Evolutionary conservation across 2,113 vertebrate species (phyloP), one percentile per base, ranked within the genome.

Genomic region (Percopsis transmontana): DNA sequence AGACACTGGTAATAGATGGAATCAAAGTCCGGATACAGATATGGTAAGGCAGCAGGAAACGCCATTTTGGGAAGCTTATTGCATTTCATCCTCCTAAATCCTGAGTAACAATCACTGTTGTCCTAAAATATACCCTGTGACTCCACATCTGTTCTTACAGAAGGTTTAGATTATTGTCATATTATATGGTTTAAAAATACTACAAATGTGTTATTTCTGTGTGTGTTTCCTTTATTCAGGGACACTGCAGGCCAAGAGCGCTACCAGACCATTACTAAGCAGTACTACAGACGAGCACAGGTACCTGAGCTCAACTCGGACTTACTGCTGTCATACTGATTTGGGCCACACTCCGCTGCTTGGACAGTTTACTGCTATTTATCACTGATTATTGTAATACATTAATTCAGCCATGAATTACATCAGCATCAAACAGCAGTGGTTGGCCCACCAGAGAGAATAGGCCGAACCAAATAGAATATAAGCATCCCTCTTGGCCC

Each of bases 261-360:
- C 72, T 99, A 99, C 86, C 97, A 98, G 90, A 98, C 97, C 77
- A 98, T 98, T 90, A 99, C 97, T 14, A 99, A 99, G 81, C 97
- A 99, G 94, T 99, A 99, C 90, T 99, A 98, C 84, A 93, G 97
- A 77, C 90, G 97, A 80, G 97, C 97, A 60, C 97, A 98, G 96
- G 97, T 98, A 84, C 79, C 5, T 1, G 11, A 21, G 5, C 6
- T 14, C 23, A n/a, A 52, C 33, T 67, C 38, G n/a, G n/a, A n/a
- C 12, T 41, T 41, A 12, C 48, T 41, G 20, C 9, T 16, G 1
- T 53, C 11, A 8, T 41, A 13, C 15, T 24, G 24, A 14, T 42
- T 50, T 38, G 39, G 15, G 38, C 23, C 55, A 48, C 15, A 51
- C 40, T 20, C 3, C 1, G 27, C 7, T 33, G 27, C 27, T 33